These are phyloP conservation scores for Nothobranchius kuhntae DNA, from an alignment of 2,113 vertebrate genomes.

Conservation along the genomic window DNA sequence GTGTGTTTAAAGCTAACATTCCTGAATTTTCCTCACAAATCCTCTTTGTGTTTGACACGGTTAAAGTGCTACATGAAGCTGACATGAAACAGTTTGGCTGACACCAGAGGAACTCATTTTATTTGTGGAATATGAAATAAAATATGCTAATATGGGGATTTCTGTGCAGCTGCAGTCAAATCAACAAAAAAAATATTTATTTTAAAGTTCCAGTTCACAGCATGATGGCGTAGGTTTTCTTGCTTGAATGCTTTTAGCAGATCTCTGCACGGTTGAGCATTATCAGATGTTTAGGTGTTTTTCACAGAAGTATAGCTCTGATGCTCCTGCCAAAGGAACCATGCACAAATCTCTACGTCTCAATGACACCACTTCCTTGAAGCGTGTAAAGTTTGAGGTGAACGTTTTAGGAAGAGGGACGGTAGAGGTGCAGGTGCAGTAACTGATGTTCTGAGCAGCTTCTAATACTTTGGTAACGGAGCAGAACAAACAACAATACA, in stretches of 20 bases:
- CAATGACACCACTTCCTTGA: not conserved
- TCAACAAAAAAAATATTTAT: not conserved
- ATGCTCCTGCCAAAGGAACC: slow-evolving; percentile 8
- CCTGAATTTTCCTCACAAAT: not conserved
- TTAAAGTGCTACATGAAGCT: slow-evolving; percentile 8
- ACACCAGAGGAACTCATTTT: not conserved
- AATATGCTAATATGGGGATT: not conserved
- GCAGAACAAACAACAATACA: slow-evolving; percentile 5
- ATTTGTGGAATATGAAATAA: not conserved
- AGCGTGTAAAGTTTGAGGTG: slow-evolving; percentile 1
- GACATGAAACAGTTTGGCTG: slow-evolving; percentile 8
- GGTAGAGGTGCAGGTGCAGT: not conserved
- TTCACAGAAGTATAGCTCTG: slow-evolving; percentile 4
- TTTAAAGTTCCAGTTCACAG: slow-evolving; percentile 25
- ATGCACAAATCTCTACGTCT: slow-evolving; percentile 11
- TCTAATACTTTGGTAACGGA: slow-evolving; percentile 1
- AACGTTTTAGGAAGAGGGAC: slow-evolving; percentile 20
- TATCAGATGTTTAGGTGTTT: not conserved
- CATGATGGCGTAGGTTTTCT: slow-evolving; percentile 7
- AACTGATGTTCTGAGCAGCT: slow-evolving; percentile 17
- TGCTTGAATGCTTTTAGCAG: slow-evolving; percentile 30
- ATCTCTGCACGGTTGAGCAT: not conserved
- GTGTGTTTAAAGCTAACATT: slow-evolving; percentile 17
- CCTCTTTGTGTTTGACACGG: not conserved
- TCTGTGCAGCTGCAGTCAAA: slow-evolving; percentile 1